Conservation (phyloP, 1,140 invertebrate genomes). For the Pachyrhynchus sulphureomaculatus region DNA sequence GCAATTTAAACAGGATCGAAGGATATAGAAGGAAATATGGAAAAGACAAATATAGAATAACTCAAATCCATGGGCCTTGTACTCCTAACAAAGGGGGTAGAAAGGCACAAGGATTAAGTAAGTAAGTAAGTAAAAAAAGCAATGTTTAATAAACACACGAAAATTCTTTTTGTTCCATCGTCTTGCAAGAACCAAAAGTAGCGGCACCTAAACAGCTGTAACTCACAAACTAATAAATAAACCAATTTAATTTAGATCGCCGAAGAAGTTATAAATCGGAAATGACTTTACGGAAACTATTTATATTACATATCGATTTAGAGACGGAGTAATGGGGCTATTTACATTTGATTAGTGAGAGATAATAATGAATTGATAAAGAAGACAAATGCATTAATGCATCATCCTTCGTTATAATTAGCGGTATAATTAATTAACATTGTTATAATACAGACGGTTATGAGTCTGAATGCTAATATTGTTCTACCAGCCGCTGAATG, state of each 20-base stretch:
- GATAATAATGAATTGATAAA: constrained; percentile 39
- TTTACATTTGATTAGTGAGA: constrained; percentile 23
- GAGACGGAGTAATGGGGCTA: not conserved
- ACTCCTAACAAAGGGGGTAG: too few species aligned
- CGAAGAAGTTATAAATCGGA: constrained; percentile 15
- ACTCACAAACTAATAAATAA: too few species aligned
- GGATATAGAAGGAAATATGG: too few species aligned
- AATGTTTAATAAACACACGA: too few species aligned
- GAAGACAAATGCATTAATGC: constrained; percentile 41
- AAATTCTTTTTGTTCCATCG: too few species aligned
- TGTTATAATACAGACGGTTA: constrained; percentile 47
- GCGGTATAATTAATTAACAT: constrained; percentile 49
- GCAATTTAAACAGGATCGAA: too few species aligned
- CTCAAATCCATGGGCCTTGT: too few species aligned
- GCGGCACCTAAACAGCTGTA: too few species aligned
- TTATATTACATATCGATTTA: constrained; percentile 19
- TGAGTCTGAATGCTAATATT: constrained; percentile 49
- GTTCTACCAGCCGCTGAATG: constrained; percentile 38
- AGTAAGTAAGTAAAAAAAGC: too few species aligned
- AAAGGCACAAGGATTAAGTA: too few species aligned
- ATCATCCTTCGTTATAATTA: constrained; percentile 44
- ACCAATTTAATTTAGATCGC: not conserved
- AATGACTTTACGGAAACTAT: constrained; percentile 9
- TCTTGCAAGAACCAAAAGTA: too few species aligned
- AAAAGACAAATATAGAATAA: too few species aligned